Evolutionary conservation across 2,113 vertebrate genomes (phyloP).

Genomic region (Athene cunicularia): DNA sequence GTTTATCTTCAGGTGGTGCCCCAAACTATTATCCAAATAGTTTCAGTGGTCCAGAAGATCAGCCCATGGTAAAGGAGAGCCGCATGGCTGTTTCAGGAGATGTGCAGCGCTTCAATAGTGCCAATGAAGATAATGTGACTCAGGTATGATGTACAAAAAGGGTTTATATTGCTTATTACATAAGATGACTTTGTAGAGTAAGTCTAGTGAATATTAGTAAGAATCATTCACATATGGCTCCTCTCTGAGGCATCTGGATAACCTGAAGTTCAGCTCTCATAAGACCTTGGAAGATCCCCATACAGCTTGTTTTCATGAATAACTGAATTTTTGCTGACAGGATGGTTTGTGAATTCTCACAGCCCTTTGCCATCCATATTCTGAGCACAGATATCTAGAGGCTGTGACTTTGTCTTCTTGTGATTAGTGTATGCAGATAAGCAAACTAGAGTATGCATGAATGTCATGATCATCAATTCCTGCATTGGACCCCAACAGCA

Average conservation of each 20-base stretch:
- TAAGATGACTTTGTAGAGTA: not conserved
- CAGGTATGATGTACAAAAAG: conserved; percentile 79
- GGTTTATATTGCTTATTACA: not conserved
- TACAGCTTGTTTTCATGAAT: not conserved
- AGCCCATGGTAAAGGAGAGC: conserved; percentile 72
- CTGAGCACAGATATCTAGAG: not conserved
- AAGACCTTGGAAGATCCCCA: not conserved
- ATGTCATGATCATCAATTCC: rapidly evolving
- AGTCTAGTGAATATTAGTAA: not conserved
- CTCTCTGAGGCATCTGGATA: not conserved
- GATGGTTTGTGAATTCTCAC: not conserved
- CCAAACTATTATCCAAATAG: conserved; percentile 98
- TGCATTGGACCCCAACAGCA: not conserved
- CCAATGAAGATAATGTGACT: conserved; percentile 86
- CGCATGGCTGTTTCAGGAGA: conserved; percentile 68
- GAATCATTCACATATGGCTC: not conserved
- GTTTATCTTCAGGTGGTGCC: conserved; percentile 82
- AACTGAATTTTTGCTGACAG: not conserved
- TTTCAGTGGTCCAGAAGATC: conserved; percentile 86
- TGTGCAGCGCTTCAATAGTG: conserved; percentile 85
- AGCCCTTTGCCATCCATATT: not conserved
- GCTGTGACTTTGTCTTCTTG: not conserved
- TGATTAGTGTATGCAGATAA: not conserved
- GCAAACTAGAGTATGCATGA: not conserved
- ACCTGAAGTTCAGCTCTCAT: not conserved